A percentile compares a stretch with the other conserved stretches of the same genome.
phyloP scores from a whole-genome alignment of 2,888 invertebrate genomes.

The Sabellastarte sp. region DNA sequence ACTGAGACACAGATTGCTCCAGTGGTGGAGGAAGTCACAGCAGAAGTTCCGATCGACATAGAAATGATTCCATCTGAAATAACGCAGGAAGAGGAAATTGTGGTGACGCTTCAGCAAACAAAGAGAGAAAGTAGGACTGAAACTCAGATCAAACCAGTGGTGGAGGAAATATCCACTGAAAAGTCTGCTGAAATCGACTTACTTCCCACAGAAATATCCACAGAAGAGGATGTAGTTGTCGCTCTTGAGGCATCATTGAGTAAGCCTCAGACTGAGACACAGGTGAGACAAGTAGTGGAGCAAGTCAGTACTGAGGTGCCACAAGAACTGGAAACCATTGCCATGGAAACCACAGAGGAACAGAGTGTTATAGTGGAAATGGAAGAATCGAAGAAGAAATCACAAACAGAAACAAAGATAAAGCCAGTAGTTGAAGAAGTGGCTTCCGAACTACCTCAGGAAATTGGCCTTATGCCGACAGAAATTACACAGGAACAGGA shows the following conservation, averaged over 20 bases:
- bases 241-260: background rate
- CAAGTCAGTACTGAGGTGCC: background rate
- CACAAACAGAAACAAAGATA: constrained; percentile 15
- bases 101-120: constrained; percentile 3
- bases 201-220: background rate
- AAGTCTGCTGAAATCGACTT: background rate
- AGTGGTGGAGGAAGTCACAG: background rate
- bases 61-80: background rate
- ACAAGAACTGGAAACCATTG: background rate
- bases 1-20: constrained; percentile 1
- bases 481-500: constrained; percentile 1
- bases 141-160: constrained; percentile 5
- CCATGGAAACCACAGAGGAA: constrained; percentile 8
- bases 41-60: background rate
- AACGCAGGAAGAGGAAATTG: background rate
- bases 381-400: constrained; percentile 7
- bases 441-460: constrained; percentile 10
- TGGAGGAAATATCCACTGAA: constrained; percentile 5
- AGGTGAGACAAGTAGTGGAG: background rate
- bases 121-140: constrained; percentile 3
- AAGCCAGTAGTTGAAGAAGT: constrained; percentile 15
- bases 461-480: constrained; percentile 4
- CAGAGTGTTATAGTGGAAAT: constrained; percentile 9
- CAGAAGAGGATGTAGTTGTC: background rate
- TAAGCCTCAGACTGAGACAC: background rate